Base-by-base conservation (phyloP, 2,888 invertebrate species). In the Hofmannophila pseudospretella region DNA sequence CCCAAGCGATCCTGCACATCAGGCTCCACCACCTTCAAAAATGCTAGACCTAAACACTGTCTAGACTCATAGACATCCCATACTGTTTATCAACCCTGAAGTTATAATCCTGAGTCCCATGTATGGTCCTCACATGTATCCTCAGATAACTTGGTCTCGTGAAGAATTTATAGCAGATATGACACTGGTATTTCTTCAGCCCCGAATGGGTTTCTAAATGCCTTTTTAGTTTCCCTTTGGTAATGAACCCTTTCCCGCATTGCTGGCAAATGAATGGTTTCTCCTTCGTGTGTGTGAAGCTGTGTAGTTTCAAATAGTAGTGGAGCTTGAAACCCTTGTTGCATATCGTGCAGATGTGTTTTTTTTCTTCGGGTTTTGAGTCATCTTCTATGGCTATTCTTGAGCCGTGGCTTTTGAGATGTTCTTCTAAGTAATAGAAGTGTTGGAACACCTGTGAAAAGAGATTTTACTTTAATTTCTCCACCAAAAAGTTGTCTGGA, bases 101-200 rank as follows among this genome's bases (percentile, higher is more conserved):
- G 37, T 79, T 78, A 33, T 77, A 82, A 28, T 84, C 79, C 35
- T 84, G 84, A 0, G 77, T 75, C 0, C 82, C 85, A 25, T 86
- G 85, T 0, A 86, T 86, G 0, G 85, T 86, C 32, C 85, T 52
- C 0, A 86, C 70, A 25, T 85, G 85, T 0, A 84, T 84, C 3
- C 85, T 51, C 1, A 85, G 35, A 40, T 85, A 86, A 23, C 79
- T 79, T 0, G 84, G 81, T 3, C 85, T 43, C 0, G 85, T 85
- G 45, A 86, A 86, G 42, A 75, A 85, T 34, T 86, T 86, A 19
- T 75, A 81, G n/a, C 85, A 86, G 0, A 86, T 73, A 29, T 86
- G 84, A 44, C 85, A 85, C 34, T 85, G 85, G 38, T 77, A 81
- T 22, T 85, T 85, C 33, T 85, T 85, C 1, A 84, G 32, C 0